Evolutionary conservation across 2,113 vertebrate genomes (phyloP).

Genomic region (Numenius arquata): DNA sequence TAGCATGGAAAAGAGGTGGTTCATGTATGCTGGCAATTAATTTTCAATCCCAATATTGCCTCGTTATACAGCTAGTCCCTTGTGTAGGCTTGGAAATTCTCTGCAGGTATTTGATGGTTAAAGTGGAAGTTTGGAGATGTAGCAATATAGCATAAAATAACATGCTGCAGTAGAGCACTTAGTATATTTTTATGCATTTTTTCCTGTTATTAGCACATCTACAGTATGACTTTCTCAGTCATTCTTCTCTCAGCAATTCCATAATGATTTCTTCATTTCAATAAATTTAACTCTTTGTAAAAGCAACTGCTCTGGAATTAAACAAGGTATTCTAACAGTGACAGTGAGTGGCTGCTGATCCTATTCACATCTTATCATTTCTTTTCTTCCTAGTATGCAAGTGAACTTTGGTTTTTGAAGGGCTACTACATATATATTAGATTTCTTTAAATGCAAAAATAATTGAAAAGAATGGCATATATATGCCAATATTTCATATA

Average conservation of each 20-base stretch:
- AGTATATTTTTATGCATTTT: background rate
- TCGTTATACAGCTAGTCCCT: background rate
- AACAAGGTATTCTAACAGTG: background rate
- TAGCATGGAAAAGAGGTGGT: background rate
- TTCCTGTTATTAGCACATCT: background rate
- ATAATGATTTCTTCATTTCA: background rate
- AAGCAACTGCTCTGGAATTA: background rate
- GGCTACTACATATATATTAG: background rate
- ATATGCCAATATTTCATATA: background rate
- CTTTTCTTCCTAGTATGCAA: background rate
- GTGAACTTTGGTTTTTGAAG: background rate
- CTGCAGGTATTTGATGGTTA: background rate
- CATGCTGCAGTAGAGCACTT: background rate
- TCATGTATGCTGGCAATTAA: background rate
- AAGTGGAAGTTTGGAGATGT: background rate
- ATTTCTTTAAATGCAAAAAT: background rate
- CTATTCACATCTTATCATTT: background rate
- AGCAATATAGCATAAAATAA: background rate
- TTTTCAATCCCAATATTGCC: background rate
- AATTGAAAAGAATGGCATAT: background rate
- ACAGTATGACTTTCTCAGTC: background rate
- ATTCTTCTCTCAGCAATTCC: background rate
- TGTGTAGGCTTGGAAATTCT: background rate
- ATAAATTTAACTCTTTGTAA: background rate
- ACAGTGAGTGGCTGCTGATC: background rate